Evolutionary conservation across 2,888 invertebrate species (phyloP), one percentile per base, ranked within the genome.

Genomic region (Caenorhabditis sp.): DNA sequence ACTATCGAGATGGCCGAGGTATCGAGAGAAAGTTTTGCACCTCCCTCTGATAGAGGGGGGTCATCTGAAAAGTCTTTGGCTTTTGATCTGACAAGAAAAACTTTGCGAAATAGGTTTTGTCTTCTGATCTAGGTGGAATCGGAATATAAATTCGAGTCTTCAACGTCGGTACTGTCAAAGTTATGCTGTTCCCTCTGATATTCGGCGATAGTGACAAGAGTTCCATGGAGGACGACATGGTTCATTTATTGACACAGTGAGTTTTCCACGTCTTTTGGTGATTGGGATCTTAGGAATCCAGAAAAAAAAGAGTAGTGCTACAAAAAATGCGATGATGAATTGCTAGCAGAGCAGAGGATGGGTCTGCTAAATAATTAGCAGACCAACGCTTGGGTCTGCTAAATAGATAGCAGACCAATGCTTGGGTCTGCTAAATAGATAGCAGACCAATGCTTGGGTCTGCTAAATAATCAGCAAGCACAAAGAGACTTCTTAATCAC

Each of bases 101-200:
- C 19, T n/a, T n/a, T n/a, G n/a, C n/a, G n/a, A n/a, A n/a, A n/a
- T n/a, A n/a, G n/a, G n/a, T n/a, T n/a, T n/a, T n/a, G n/a, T n/a
- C n/a, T n/a, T n/a, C 31, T 35, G 31, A 35, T 35, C 31, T 35
- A 8, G n/a, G n/a, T n/a, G n/a, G n/a, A n/a, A n/a, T 35, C 5
- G 8, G 31, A 35, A 35, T 35, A 35, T 35, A 35, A 6, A 35
- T 35, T 35, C 31, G 31, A 4, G 4, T 35, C 8, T 35, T 35
- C 31, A 38, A 38, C 4, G 31, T 47, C 47, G 1, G 12, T n/a
- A 16, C 44, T 44, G 5, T 10, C 49, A 26, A n/a, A n/a, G 26
- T 54, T 8, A 75, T 75, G 75, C 41, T 75, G 47, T 75, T 75
- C 59, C 56, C 75, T n/a, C n/a, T 47, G 35, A 31, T 75, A 31